A percentile compares a stretch with the other conserved stretches of the same genome.
These are phyloP conservation scores for Beroe ovata DNA, from an alignment of 37 sponge, comb jelly and placozoan genomes.

Conservation along the genomic window DNA sequence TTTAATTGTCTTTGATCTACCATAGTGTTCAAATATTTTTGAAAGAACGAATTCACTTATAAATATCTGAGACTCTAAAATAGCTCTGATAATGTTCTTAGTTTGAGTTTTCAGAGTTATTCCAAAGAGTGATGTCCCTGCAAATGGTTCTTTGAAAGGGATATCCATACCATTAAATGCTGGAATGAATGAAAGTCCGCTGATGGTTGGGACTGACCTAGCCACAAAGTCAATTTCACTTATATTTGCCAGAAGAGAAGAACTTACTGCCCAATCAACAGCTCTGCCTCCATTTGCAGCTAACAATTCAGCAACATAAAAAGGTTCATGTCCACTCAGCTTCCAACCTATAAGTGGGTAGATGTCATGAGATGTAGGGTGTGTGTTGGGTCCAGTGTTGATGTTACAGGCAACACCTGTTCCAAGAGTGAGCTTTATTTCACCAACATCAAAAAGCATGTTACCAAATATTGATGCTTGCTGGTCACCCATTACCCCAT, in stretches of 20 bases:
- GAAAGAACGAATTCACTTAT: neutral
- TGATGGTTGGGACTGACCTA: slow-evolving; percentile 2
- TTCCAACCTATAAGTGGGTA: slow-evolving; percentile 96
- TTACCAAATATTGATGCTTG: slow-evolving; percentile 91
- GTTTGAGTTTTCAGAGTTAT: slow-evolving; percentile 10
- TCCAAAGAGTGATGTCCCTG: slow-evolving; percentile 52
- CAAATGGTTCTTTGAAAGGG: slow-evolving; percentile 23
- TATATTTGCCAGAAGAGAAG: slow-evolving; percentile 69
- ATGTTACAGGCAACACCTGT: slow-evolving; percentile 84
- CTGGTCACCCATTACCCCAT: slow-evolving; percentile 82
- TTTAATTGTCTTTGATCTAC: neutral
- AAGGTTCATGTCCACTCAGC: slow-evolving; percentile 73
- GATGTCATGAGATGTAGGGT: slow-evolving; percentile 75
- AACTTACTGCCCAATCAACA: slow-evolving; percentile 85
- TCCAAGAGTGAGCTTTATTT: slow-evolving; percentile 85
- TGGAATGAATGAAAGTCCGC: slow-evolving; percentile 19
- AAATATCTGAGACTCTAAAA: slow-evolving; percentile 26
- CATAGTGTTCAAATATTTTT: neutral
- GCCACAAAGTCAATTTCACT: slow-evolving; percentile 24
- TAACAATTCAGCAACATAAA: slow-evolving; percentile 82
- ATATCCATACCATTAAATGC: slow-evolving; percentile 61
- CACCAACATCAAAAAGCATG: slow-evolving; percentile 83
- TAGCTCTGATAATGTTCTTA: slow-evolving; percentile 22
- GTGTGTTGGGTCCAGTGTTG: slow-evolving; percentile 79
- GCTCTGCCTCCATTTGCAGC: slow-evolving; percentile 85